Conservation (phyloP, 2,888 invertebrate species). For the Hemaris fuciformis region DNA sequence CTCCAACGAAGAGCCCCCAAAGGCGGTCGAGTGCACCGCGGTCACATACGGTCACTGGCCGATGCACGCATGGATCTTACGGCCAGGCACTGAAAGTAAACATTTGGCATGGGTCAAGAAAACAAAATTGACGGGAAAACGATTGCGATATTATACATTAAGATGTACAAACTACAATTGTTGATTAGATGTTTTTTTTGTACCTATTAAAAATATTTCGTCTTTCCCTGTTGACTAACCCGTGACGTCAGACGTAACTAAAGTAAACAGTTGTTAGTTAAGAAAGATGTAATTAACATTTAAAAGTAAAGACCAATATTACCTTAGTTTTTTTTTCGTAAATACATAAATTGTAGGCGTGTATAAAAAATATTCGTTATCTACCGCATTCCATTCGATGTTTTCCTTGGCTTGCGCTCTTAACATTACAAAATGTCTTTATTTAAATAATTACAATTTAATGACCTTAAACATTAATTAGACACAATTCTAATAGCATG, state of each 20-base stretch:
- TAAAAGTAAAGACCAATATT: too few species aligned
- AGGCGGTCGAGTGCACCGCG: background rate
- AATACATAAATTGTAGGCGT: background rate
- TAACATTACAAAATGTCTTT: background rate
- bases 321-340: too few species aligned
- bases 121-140: too few species aligned
- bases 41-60: conserved; percentile 33
- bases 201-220: too few species aligned
- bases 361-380: background rate
- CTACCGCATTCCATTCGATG: background rate
- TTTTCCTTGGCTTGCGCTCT: background rate
- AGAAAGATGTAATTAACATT: too few species aligned
- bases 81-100: background rate
- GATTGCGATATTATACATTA: too few species aligned
- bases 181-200: too few species aligned
- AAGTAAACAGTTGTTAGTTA: too few species aligned
- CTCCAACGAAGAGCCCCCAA: background rate
- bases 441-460: background rate
- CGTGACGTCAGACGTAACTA: too few species aligned
- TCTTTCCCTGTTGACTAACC: too few species aligned
- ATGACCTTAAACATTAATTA: background rate
- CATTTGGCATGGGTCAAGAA: background rate
- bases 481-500: conserved; percentile 18
- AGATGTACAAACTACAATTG: too few species aligned
- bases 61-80: conserved; percentile 1